Conservation (phyloP, 2,888 invertebrate species). For the Agriopis aurantiaria region DNA sequence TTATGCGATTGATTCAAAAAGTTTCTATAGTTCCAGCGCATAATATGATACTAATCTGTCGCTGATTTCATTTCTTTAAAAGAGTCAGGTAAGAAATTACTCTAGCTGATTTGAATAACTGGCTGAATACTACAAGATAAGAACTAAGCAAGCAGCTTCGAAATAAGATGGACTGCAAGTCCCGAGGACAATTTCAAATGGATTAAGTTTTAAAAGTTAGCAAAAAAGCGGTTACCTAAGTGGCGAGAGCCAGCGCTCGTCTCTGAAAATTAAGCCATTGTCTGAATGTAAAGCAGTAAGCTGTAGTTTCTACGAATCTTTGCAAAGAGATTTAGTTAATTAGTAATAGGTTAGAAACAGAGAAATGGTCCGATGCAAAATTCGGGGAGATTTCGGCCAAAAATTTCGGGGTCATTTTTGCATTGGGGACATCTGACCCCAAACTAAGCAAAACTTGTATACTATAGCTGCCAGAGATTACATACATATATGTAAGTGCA, state of each 20-base stretch:
- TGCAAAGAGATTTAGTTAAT: constrained; percentile 4
- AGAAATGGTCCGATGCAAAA: background rate
- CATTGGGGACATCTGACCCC: too few species aligned
- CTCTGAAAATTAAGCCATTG: constrained; percentile 48
- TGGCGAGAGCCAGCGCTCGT: constrained; percentile 35
- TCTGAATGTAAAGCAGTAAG: constrained; percentile 52
- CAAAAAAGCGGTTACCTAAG: constrained; percentile 43
- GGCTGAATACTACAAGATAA: background rate
- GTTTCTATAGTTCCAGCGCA: background rate
- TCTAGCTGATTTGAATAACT: constrained; percentile 2
- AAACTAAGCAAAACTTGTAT: too few species aligned
- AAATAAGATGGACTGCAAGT: constrained; percentile 37
- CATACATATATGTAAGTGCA: too few species aligned
- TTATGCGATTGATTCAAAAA: background rate
- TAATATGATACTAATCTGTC: background rate
- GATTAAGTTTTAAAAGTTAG: constrained; percentile 49
- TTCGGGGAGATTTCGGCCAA: background rate
- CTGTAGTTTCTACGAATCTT: constrained; percentile 46
- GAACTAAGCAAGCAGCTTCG: constrained; percentile 31
- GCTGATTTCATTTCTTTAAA: background rate
- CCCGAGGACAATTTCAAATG: constrained; percentile 41
- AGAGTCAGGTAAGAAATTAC: background rate
- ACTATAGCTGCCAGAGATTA: too few species aligned
- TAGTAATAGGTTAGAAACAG: background rate
- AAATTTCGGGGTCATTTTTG: too few species aligned